phyloP scores from a whole-genome alignment of 2,113 vertebrate genomes.

The Hymenochirus boettgeri region DNA sequence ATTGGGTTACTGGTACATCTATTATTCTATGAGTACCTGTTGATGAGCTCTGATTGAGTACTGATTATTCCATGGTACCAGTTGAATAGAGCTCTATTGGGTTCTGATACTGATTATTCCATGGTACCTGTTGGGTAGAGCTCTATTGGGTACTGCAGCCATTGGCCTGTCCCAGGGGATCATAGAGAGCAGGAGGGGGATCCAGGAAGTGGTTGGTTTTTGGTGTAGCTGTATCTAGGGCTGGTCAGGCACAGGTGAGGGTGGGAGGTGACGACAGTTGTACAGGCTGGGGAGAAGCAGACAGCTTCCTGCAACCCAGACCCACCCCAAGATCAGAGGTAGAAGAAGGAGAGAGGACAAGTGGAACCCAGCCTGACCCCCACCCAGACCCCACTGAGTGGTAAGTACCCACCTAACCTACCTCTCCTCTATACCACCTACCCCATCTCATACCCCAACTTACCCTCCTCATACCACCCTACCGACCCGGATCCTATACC shows the following conservation, averaged over 20 bases:
- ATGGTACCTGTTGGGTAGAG: too few species aligned
- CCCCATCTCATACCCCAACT: neutral
- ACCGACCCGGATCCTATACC: neutral
- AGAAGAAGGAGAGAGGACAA: slow-evolving; percentile 43
- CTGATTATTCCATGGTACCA: too few species aligned
- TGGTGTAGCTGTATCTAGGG: too few species aligned
- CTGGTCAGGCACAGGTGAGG: slow-evolving; percentile 32
- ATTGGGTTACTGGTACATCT: too few species aligned
- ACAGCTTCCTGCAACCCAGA: slow-evolving; percentile 47
- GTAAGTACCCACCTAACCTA: slow-evolving; percentile 10
- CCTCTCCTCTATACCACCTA: neutral
- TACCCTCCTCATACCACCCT: neutral
- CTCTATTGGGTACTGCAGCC: slow-evolving; percentile 50
- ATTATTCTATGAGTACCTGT: too few species aligned
- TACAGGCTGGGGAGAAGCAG: neutral
- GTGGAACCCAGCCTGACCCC: neutral
- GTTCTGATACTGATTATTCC: too few species aligned
- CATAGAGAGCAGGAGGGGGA: slow-evolving; percentile 63
- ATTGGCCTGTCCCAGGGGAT: slow-evolving; percentile 62
- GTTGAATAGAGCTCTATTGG: too few species aligned
- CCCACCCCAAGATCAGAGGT: slow-evolving; percentile 59
- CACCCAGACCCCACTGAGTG: neutral
- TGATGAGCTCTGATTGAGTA: too few species aligned
- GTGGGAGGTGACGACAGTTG: neutral
- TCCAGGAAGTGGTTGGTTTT: slow-evolving; percentile 12